Percentiles rank a stretch among this genome's conserved stretches.
Evolutionary conservation across 2,888 invertebrate species (phyloP).

Genomic region (Calameuta filiformis): DNA sequence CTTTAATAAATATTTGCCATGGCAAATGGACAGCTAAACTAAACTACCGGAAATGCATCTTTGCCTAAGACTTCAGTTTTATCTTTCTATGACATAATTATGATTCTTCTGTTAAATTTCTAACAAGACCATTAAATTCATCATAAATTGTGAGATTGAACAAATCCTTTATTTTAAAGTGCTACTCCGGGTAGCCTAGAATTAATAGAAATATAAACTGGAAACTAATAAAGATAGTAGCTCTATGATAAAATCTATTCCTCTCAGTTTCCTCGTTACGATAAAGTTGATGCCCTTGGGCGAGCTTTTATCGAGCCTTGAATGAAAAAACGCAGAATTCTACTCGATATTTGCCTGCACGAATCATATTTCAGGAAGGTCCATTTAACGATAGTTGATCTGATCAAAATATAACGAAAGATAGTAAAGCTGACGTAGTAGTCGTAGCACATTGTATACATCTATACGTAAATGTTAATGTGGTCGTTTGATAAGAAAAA

Average conservation of each 20-base stretch:
- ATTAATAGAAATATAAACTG: background rate
- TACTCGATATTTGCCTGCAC: background rate
- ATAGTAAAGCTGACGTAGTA: background rate
- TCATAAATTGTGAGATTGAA: background rate
- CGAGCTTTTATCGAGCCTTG: background rate
- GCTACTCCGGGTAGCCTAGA: background rate
- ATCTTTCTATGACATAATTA: background rate
- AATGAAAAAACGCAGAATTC: background rate
- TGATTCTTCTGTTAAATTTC: no score
- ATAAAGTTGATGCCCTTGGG: background rate
- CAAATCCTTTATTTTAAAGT: background rate
- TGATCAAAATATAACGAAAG: background rate
- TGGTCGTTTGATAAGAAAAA: no score
- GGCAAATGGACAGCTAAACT: constrained; percentile 15
- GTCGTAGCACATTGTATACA: background rate
- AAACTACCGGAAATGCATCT: no score
- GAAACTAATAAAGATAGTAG: background rate
- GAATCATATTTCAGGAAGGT: background rate
- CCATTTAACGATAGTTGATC: background rate
- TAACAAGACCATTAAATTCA: no score
- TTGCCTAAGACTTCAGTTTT: constrained; percentile 6
- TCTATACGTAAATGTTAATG: background rate
- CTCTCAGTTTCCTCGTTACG: background rate
- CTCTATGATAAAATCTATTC: background rate
- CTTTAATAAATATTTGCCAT: constrained; percentile 25